Evolutionary conservation across 2,797 vertebrate species (phyloP).

Genomic region (Myripristis murdjan): DNA sequence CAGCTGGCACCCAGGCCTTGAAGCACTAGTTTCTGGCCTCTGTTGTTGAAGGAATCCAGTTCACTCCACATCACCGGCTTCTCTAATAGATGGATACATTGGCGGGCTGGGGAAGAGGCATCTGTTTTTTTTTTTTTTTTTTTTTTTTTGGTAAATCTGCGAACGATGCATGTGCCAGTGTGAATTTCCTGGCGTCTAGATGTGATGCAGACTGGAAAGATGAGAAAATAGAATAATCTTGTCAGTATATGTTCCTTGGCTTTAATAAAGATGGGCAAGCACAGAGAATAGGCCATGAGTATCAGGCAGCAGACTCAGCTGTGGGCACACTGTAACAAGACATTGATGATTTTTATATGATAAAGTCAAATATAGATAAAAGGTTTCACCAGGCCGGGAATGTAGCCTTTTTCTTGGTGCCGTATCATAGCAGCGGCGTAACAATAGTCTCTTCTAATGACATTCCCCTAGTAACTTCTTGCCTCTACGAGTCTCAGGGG

Average conservation of each 20-base stretch:
- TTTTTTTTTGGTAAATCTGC: constrained; percentile 32
- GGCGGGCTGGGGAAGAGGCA: constrained; percentile 24
- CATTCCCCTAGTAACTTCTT: constrained; percentile 95
- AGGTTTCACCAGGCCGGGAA: constrained; percentile 61
- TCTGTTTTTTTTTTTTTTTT: constrained; percentile 23
- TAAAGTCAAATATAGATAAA: constrained; percentile 82
- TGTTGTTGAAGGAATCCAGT: constrained; percentile 57
- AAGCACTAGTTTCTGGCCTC: constrained; percentile 63
- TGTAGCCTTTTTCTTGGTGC: constrained; percentile 62
- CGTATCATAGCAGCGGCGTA: constrained; percentile 69
- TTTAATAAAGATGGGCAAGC: constrained; percentile 50
- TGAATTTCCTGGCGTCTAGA: constrained; percentile 40
- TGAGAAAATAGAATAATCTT: constrained; percentile 38
- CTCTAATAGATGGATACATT: constrained; percentile 55
- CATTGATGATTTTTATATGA: constrained; percentile 72
- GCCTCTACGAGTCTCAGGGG: constrained; percentile 79
- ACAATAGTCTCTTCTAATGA: constrained; percentile 98
- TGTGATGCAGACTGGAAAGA: constrained; percentile 29
- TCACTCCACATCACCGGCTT: constrained; percentile 56
- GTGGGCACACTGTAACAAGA: constrained; percentile 61
- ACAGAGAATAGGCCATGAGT: constrained; percentile 25
- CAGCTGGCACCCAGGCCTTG: constrained; percentile 77
- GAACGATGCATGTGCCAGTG: constrained; percentile 22
- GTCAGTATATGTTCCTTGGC: constrained; percentile 23
- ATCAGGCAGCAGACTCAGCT: constrained; percentile 32